A percentile compares a stretch with the other conserved stretches of the same genome.
Conservation (phyloP, 2,113 vertebrate species). For the Cryptotis parvus region DNA sequence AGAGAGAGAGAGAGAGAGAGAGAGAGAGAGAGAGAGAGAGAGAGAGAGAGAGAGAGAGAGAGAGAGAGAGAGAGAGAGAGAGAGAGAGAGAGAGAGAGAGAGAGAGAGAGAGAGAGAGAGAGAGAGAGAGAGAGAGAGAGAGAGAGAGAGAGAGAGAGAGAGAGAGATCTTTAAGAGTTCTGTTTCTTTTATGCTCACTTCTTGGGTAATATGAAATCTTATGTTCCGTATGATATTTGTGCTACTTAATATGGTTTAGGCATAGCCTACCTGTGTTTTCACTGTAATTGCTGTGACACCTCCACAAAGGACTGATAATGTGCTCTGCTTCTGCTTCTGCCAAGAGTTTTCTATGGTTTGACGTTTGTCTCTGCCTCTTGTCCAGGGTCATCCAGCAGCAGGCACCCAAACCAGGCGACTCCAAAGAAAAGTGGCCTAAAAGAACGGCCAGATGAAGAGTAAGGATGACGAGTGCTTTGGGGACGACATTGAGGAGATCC, state of each 20-base stretch:
- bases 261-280: constrained; percentile 17
- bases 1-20: too few relatives aligned
- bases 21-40: too few relatives aligned
- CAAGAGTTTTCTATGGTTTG: not conserved
- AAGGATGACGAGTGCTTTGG: constrained; percentile 98
- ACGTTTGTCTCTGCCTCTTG: constrained; percentile 6
- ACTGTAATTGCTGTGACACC: not conserved
- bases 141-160: too few relatives aligned
- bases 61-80: too few relatives aligned
- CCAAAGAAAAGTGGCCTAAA: constrained; percentile 96
- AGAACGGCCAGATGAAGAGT: constrained; percentile 96
- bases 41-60: too few relatives aligned
- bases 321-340: not conserved
- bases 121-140: too few relatives aligned
- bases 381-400: constrained; percentile 96
- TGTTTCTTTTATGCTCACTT: constrained; percentile 44
- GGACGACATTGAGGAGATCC: constrained; percentile 94
- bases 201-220: not conserved
- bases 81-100: too few relatives aligned
- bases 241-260: constrained; percentile 22
- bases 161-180: not conserved
- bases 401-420: constrained; percentile 93
- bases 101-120: too few relatives aligned
- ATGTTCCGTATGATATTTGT: constrained; percentile 27
- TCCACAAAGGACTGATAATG: not conserved